phyloP scores from a whole-genome alignment of 2,113 vertebrate genomes.

The Passer domesticus region DNA sequence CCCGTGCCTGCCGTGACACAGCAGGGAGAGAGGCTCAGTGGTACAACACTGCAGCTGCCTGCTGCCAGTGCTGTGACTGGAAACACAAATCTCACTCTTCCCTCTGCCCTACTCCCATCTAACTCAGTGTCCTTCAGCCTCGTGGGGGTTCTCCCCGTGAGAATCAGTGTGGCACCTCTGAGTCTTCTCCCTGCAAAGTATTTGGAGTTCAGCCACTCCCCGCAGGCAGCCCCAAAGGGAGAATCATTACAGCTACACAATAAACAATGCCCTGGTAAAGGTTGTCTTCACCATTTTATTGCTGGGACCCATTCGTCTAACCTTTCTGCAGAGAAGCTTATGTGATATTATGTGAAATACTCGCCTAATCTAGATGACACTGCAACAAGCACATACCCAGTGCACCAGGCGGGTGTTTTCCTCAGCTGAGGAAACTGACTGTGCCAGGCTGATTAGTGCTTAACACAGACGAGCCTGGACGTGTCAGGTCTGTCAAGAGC shows the following conservation, averaged over 20 bases:
- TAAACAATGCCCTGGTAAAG: background rate
- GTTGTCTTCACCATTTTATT: background rate
- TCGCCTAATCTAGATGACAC: background rate
- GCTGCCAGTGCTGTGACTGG: background rate
- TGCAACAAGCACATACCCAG: rapidly evolving
- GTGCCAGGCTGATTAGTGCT: background rate
- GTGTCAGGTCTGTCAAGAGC: background rate
- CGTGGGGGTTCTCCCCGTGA: rapidly evolving
- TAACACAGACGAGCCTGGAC: background rate
- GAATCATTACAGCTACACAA: too few relatives aligned
- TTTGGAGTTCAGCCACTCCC: background rate
- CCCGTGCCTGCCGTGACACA: background rate
- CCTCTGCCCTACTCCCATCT: background rate
- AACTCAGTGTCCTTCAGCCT: background rate
- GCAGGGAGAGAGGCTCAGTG: background rate
- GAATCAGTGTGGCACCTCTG: background rate
- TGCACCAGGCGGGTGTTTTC: background rate
- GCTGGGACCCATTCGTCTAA: background rate
- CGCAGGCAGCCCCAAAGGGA: background rate
- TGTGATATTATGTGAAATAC: background rate
- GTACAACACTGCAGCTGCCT: background rate
- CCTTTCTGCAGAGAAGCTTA: background rate
- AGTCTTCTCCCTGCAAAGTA: background rate
- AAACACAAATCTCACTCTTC: background rate
- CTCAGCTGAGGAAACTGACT: background rate